These are phyloP conservation scores for Orycteropus afer DNA, from an alignment of 2,113 vertebrate genomes.

Conservation along the genomic window DNA sequence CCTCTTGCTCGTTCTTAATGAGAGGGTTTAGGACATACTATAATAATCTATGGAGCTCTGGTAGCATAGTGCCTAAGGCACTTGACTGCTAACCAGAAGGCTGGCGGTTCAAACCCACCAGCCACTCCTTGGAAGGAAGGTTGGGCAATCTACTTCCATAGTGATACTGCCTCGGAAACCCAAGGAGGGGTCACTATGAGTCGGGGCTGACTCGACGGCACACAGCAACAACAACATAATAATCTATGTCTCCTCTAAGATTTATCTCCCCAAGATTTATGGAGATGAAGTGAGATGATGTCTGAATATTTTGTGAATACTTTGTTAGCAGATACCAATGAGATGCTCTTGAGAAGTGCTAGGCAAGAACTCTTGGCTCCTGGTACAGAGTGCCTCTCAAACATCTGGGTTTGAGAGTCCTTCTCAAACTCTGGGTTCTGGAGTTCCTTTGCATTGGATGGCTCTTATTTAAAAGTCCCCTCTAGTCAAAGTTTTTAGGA, in stretches of 20 bases:
- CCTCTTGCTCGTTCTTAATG: background rate
- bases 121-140: too few species aligned
- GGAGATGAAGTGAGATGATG: background rate
- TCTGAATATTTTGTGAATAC: background rate
- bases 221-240: too few species aligned
- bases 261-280: background rate
- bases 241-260: background rate
- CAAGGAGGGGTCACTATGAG: too few species aligned
- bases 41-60: fast-evolving
- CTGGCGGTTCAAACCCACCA: too few species aligned
- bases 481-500: background rate
- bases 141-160: too few species aligned
- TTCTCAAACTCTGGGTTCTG: background rate
- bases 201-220: too few species aligned
- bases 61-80: too few species aligned
- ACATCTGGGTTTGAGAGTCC: too few species aligned
- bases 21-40: background rate
- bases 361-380: too few species aligned
- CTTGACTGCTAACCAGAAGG: too few species aligned
- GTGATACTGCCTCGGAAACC: too few species aligned
- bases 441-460: background rate
- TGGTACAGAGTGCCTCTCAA: background rate
- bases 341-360: background rate
- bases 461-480: background rate
- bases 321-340: background rate